Base-by-base conservation (phyloP, 2,797 vertebrate species). In the Scolopax rusticola region DNA sequence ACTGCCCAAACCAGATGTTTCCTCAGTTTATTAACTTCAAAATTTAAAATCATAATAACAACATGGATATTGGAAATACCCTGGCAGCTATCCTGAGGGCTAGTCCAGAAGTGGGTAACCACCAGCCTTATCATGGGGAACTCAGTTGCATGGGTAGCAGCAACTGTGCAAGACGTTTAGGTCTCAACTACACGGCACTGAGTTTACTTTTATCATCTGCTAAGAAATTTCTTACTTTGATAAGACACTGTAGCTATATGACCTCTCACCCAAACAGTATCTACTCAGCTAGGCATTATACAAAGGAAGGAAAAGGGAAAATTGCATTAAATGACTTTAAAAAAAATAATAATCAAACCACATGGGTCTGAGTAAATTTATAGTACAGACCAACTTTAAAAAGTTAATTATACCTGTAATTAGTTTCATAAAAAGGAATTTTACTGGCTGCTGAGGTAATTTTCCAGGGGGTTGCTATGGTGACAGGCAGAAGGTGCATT, bases 401-500 rank as follows among this genome's bases (percentile, higher is more conserved):
- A 95, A 97, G 93, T 92, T 97, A 96, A 85, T 91, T 91, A 51
- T 40, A 69, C 45, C 18, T 83, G 74, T 87, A 96, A 96, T 97
- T 94, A 75, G 74, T 94, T 96, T 96, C 93, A 69, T 95, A 93
- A 93, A 94, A 97, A 94, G 76, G 75, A 95, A 92, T 95, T 89
- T 86, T 77, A 97, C 76, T 92, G 92, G 84, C 87, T 93, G 90
- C 87, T 97, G 90, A 96, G 96, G 95, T 96, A 97, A 95, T 95
- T 96, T 95, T 95, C 74, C 74, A 68, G 76, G 56, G 73, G 8
- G 95, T 96, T 98, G 95, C 96, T 90, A 96, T 64, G 91, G 97
- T 2, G 15, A 98, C 68, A 89, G 84, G 92, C 86, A 97, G 84
- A 97, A 45, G 68, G 96, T 96, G 69, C 94, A 95, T 78, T 96